These are phyloP conservation scores for Drosophila multiciliata DNA, from an alignment of 2,888 invertebrate species.

Conservation along the genomic window DNA sequence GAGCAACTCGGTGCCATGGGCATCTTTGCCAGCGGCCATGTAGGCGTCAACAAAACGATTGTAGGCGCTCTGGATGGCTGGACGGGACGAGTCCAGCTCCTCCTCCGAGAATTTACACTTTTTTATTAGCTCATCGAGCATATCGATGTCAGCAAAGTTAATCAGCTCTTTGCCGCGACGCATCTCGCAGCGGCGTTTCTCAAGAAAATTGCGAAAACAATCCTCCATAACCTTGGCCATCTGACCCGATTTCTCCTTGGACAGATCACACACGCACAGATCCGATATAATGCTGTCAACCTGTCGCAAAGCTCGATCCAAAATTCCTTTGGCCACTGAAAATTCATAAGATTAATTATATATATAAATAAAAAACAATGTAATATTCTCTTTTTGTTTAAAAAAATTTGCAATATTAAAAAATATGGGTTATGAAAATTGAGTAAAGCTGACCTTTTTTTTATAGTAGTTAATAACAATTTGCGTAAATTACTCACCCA, in stretches of 20 bases:
- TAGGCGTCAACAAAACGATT: constrained; percentile 82
- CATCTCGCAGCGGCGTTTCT: constrained; percentile 72
- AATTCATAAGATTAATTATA: neutral
- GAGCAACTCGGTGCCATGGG: constrained; percentile 78
- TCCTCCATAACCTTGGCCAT: constrained; percentile 80
- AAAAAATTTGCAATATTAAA: neutral
- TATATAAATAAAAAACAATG: neutral
- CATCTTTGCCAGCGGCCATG: constrained; percentile 72
- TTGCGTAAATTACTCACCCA: constrained; percentile 58
- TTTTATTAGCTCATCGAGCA: constrained; percentile 79
- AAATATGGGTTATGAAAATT: neutral
- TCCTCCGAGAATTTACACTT: constrained; percentile 80
- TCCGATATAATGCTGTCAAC: constrained; percentile 81
- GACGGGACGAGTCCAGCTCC: constrained; percentile 77
- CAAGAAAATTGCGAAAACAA: constrained; percentile 81
- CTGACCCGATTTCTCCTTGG: constrained; percentile 70
- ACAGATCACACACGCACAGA: constrained; percentile 78
- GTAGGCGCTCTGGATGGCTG: constrained; percentile 81
- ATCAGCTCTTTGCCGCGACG: constrained; percentile 64
- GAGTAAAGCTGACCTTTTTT: neutral
- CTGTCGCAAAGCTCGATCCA: constrained; percentile 76
- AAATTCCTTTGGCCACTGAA: constrained; percentile 75
- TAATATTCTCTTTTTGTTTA: neutral
- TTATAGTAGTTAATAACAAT: neutral
- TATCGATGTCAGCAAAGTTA: constrained; percentile 75